Percentiles rank a stretch among this genome's conserved stretches.
Evolutionary conservation across 2,888 invertebrate genomes (phyloP).

Genomic region (Lissonota sp.): DNA sequence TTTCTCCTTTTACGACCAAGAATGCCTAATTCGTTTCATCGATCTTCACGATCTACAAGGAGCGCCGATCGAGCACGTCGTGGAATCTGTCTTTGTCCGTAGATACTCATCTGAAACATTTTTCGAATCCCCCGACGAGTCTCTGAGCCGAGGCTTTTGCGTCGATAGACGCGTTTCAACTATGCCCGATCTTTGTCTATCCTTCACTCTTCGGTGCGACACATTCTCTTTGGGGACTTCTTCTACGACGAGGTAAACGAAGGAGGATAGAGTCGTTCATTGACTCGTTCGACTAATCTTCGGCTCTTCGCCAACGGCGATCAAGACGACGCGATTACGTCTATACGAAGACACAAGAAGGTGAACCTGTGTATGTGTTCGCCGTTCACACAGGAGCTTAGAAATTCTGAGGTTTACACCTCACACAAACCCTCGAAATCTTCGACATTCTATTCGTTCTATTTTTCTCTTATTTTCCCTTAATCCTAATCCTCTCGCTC

Average conservation of each 20-base stretch:
- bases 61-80: neutral
- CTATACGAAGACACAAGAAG: neutral
- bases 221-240: neutral
- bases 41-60: slow-evolving; percentile 34
- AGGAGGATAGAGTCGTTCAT: slow-evolving; percentile 53
- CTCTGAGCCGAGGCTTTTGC: neutral
- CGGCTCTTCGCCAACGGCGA: slow-evolving; percentile 43
- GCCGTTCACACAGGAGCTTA: slow-evolving; percentile 22
- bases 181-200: slow-evolving; percentile 53
- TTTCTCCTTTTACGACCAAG: neutral
- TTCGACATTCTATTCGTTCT: slow-evolving; percentile 13
- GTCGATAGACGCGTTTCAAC: slow-evolving; percentile 31
- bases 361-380: neutral
- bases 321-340: slow-evolving; percentile 56
- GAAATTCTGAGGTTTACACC: slow-evolving; percentile 40
- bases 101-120: slow-evolving; percentile 41
- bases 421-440: slow-evolving; percentile 17
- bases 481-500: slow-evolving; percentile 12
- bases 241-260: slow-evolving; percentile 4
- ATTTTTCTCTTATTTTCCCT: slow-evolving; percentile 4
- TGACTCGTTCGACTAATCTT: slow-evolving; percentile 64
- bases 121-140: neutral
- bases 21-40: slow-evolving; percentile 59
- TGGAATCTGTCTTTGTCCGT: neutral
- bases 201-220: slow-evolving; percentile 33